Base-by-base conservation (phyloP, 2,113 vertebrate genomes). In the Antigone vipio region DNA sequence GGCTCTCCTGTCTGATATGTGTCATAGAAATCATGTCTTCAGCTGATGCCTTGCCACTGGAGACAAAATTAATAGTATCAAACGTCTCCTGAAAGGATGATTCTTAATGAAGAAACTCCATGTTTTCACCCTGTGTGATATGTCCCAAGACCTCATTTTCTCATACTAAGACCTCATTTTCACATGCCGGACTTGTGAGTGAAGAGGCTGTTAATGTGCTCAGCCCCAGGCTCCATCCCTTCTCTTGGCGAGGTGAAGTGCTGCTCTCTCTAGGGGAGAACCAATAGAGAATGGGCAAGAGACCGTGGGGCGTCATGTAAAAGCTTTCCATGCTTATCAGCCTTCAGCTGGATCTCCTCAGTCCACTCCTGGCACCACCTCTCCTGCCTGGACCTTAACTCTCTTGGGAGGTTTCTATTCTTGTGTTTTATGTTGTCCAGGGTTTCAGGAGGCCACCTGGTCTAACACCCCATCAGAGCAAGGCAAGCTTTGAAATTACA, bases 21-120 rank as follows among this genome's bases (percentile, higher is more conserved):
- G 89, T 74, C 79, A 92, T 3, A 74, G 63, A 93, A 97, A 89
- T 92, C 55, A 42, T 11, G 9, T 74, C 68, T 92, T 86, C 83
- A 77, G 55, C n/a, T 92, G n/a, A 81, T 50, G 55, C 32, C 47
- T 86, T 91, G 79, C 84, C 63, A 74, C 52, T 58, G 73, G 76
- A 95, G 76, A 59, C n/a, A 74, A 84, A 88, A 45, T 15, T 20
- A 94, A 67, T 34, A 16, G 6, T 11, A 80, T 24, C 22, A 77
- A 83, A 63, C 3, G 1, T 67, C 59, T 92, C 15, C 63, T 81
- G 50, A 74, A 94, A 74, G 23, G 12, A 14, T 4, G 3, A 10
- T 22, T 86, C 55, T 67, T 49, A 30, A 52, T 34, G 12, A 88
- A 59, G 47, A 60, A 82, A 55, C 3, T 59, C 40, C 7, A 6